These are phyloP conservation scores for Mus pahari DNA, from an alignment of 2,113 vertebrate genomes.

Conservation along the genomic window DNA sequence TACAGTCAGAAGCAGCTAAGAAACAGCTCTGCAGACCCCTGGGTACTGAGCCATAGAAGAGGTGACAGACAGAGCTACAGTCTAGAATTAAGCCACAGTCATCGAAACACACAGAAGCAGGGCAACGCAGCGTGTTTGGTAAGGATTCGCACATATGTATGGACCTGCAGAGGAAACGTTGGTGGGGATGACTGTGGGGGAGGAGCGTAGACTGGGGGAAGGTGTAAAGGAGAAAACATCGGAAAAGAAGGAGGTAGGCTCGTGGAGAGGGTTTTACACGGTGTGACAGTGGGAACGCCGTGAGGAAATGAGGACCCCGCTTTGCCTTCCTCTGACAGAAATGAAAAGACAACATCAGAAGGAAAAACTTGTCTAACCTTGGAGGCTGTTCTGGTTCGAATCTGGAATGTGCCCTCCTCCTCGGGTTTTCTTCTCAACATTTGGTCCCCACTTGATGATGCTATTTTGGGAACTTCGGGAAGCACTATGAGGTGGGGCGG, in stretches of 20 bases:
- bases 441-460: background rate
- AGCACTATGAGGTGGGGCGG: background rate
- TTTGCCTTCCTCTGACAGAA: background rate
- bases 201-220: background rate
- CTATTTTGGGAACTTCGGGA: background rate
- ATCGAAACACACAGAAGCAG: slow-evolving; percentile 19
- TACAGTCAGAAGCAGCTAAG: background rate
- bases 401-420: background rate
- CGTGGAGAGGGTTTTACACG: fast-evolving
- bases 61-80: background rate
- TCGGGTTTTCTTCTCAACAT: background rate
- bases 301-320: background rate
- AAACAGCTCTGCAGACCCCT: background rate
- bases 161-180: background rate
- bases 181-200: background rate
- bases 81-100: background rate
- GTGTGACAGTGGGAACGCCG: background rate
- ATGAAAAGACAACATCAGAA: background rate
- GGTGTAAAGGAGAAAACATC: background rate
- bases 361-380: no score
- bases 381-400: background rate
- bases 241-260: background rate
- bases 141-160: background rate
- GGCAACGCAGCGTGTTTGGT: background rate
- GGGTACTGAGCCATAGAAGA: background rate